phyloP scores from a whole-genome alignment of 2,797 vertebrate species.

The Phoeniculus purpureus region DNA sequence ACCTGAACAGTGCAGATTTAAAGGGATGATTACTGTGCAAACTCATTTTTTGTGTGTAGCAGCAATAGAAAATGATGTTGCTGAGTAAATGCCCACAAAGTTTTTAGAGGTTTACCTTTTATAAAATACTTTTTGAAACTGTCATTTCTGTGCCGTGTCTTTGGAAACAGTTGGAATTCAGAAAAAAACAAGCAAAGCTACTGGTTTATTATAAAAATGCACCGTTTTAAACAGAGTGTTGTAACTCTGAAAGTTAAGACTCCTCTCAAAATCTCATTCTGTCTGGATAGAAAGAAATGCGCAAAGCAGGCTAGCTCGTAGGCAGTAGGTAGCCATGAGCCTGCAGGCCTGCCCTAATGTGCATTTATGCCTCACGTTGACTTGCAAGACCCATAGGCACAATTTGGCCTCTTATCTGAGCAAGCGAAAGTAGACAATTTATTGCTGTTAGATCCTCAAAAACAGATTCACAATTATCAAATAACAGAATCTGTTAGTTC shows the following conservation, averaged over 20 bases:
- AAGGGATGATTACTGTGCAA: not conserved
- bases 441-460: conserved; percentile 42
- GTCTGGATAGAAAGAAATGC: not conserved
- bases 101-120: not conserved
- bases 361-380: not conserved
- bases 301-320: not conserved
- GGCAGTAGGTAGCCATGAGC: not conserved
- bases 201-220: not conserved
- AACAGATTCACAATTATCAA: conserved; percentile 61
- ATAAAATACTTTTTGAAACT: not conserved
- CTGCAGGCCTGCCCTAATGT: not conserved
- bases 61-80: not conserved
- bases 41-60: not conserved
- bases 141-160: not conserved
- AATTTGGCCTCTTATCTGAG: conserved; percentile 41
- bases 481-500: conserved; percentile 61
- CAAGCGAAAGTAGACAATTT: conserved; percentile 26
- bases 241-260: not conserved
- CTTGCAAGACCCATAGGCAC: not conserved
- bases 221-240: not conserved
- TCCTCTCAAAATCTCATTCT: not conserved
- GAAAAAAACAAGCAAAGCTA: not conserved
- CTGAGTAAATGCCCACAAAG: not conserved
- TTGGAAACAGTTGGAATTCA: not conserved
- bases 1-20: not conserved